Base-by-base conservation (phyloP, 2,888 invertebrate species). In the Synanthedon tipuliformis region DNA sequence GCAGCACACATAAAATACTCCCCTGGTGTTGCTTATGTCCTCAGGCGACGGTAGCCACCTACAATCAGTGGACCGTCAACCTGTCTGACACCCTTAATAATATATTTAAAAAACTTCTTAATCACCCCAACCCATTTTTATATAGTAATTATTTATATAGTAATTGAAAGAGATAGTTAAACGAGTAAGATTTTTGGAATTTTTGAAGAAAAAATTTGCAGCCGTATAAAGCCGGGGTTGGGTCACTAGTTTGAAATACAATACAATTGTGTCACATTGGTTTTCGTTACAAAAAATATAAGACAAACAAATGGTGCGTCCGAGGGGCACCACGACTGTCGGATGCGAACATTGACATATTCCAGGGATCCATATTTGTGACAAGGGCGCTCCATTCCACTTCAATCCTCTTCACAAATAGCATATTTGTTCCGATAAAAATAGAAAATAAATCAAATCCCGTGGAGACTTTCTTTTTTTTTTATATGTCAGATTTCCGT, bases 401-500 rank as follows among this genome's bases (percentile, higher is more conserved):
- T 53, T 40, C 48, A 51, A 55, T 55, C 52, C 59, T 59, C 56
- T 57, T 55, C 57, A 63, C 53, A 63, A 61, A 63, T 56, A 57
- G 59, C 54, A 53, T 55, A 53, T 59, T 57, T 58, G 52, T 55
- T 57, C 56, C 56, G 55, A 52, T 50, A 61, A 51, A 53, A 57
- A 61, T 63, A 57, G 61, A 53, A 55, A 52, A 59, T 61, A 50
- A 45, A 45, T 45, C 45, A 45, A 45, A 45, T 13, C 45, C 45
- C 45, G 3, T 45, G 7, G 45, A 45, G 13, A 12, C 12, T 52
- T 51, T n/a, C n/a, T n/a, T n/a, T n/a, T 53, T 54, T 51, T 56
- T 69, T 71, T 64, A 75, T 70, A 65, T 68, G 66, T 67, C 68
- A 68, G 66, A 70, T 68, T 70, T 66, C 54, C 51, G 23, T 12